A percentile compares a stretch with the other conserved stretches of the same genome.
phyloP scores from a whole-genome alignment of 1,140 invertebrate genomes.

The Sitophilus oryzae region DNA sequence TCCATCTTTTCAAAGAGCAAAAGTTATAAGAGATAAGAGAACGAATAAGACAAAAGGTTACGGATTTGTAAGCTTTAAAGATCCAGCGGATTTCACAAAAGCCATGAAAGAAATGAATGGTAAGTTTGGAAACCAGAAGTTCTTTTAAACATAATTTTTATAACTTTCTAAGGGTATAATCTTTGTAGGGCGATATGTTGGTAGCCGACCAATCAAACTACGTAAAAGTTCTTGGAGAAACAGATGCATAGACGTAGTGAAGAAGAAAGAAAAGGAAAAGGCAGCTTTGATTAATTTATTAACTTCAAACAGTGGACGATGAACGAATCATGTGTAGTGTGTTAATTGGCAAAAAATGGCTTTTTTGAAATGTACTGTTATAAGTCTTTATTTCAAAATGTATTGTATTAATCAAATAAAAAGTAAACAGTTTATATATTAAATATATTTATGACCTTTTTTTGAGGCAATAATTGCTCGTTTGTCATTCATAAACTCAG shows the following conservation, averaged over 20 bases:
- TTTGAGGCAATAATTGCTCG: too few species aligned
- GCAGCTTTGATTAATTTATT: slow-evolving; percentile 67
- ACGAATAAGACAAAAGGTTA: slow-evolving; percentile 99
- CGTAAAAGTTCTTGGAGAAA: slow-evolving; percentile 95
- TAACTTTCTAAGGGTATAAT: slow-evolving; percentile 13
- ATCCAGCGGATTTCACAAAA: slow-evolving; percentile 94
- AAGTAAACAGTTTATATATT: too few species aligned
- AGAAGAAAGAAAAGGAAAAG: slow-evolving; percentile 94
- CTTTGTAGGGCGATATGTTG: slow-evolving; percentile 81
- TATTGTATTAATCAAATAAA: too few species aligned
- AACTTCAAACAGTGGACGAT: slow-evolving; percentile 46
- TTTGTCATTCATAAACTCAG: too few species aligned
- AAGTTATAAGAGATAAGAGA: slow-evolving; percentile 92
- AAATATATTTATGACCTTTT: too few species aligned
- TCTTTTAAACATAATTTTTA: too few species aligned
- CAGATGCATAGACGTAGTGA: slow-evolving; percentile 85
- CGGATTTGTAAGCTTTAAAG: slow-evolving; percentile 98
- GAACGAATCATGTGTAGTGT: too few species aligned
- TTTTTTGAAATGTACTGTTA: too few species aligned
- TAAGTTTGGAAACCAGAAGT: slow-evolving; percentile 43
- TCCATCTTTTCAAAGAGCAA: slow-evolving; percentile 89
- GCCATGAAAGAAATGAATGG: slow-evolving; percentile 99
- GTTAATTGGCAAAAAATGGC: too few species aligned
- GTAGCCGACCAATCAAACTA: slow-evolving; percentile 95
- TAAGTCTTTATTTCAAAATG: too few species aligned